Conservation (phyloP, 2,113 vertebrate species). For the Gasterosteus aculeatus region DNA sequence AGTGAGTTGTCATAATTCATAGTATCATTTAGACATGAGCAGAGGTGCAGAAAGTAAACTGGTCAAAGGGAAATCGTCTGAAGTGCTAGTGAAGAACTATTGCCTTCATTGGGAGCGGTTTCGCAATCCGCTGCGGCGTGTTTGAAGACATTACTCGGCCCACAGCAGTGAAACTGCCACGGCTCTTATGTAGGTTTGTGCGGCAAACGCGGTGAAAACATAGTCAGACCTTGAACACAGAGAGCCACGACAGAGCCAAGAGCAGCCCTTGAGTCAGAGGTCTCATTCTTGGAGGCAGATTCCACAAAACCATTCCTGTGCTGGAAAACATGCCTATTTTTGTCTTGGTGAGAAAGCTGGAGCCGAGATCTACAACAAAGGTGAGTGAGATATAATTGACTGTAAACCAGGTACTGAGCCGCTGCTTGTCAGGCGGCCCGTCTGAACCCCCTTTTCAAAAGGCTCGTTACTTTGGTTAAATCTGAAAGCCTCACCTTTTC, state of each 20-base stretch:
- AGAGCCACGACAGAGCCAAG: not conserved
- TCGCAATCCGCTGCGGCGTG: not conserved
- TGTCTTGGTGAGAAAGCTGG: constrained; percentile 63
- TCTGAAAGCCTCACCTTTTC: constrained; percentile 49
- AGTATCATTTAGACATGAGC: not conserved
- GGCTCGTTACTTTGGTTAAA: constrained; percentile 52
- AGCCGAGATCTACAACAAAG: constrained; percentile 61
- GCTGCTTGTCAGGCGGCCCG: constrained; percentile 49
- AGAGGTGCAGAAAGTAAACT: not conserved
- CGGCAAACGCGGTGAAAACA: not conserved
- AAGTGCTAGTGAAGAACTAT: not conserved
- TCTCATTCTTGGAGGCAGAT: not conserved
- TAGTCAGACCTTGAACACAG: not conserved
- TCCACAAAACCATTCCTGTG: constrained; percentile 36
- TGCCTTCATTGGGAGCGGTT: not conserved
- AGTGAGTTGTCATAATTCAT: not conserved
- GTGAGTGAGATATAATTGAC: constrained; percentile 63
- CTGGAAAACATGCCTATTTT: constrained; percentile 67
- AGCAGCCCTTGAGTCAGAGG: not conserved
- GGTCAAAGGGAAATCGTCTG: not conserved
- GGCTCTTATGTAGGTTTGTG: not conserved
- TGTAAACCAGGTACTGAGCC: constrained; percentile 55
- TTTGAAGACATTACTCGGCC: not conserved
- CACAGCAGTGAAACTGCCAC: not conserved
- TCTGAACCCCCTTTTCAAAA: constrained; percentile 46